Conservation (phyloP, 2,797 vertebrate species). For the Carduelis carduelis region DNA sequence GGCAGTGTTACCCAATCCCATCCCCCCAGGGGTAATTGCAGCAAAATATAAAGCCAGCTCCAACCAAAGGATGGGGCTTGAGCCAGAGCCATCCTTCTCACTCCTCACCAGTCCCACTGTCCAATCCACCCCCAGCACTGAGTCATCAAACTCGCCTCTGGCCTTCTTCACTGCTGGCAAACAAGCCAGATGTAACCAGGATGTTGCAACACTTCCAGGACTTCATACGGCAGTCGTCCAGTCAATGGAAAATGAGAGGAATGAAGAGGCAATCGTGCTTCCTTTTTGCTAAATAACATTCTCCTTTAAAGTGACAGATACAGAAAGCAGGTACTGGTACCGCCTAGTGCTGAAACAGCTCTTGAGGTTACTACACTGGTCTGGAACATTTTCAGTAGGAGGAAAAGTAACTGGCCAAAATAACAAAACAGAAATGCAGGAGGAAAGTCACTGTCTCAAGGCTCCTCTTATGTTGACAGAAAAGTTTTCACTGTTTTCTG, state of each 20-base stretch:
- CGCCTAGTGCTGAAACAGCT: not conserved
- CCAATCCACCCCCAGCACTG: not conserved
- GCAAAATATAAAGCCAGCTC: slow-evolving; percentile 16
- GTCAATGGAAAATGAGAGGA: not conserved
- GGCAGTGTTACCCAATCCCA: not conserved
- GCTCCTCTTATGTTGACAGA: not conserved
- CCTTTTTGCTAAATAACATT: not conserved
- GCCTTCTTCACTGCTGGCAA: not conserved
- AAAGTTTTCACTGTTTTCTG: not conserved
- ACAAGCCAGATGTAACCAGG: not conserved
- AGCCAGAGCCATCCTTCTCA: not conserved
- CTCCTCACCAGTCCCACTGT: not conserved
- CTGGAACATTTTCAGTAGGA: not conserved
- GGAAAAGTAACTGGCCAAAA: not conserved
- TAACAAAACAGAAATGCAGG: not conserved
- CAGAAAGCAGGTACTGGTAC: not conserved
- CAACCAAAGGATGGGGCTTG: not conserved
- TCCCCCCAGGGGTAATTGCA: not conserved
- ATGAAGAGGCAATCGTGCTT: not conserved
- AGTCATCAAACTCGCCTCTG: not conserved
- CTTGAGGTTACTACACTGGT: not conserved
- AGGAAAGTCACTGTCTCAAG: not conserved
- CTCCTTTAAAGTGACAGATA: not conserved
- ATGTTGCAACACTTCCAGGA: not conserved
- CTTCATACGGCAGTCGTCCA: not conserved